Evolutionary conservation across 2,888 invertebrate species (phyloP), one percentile per base, ranked within the genome.

Genomic region (Dichetophora obliterata): DNA sequence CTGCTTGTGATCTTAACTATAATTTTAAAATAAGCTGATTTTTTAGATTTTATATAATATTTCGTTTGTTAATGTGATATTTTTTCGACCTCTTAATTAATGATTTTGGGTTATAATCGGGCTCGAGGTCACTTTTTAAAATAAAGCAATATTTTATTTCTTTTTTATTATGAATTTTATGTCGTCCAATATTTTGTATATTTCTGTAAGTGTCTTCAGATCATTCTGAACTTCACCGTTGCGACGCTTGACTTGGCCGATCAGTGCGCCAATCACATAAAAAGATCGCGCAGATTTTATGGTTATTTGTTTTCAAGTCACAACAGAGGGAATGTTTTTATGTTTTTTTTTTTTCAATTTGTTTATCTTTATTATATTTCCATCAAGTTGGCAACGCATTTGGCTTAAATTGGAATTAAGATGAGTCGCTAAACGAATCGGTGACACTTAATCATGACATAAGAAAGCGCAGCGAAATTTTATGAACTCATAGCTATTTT

Each of bases 221-320:
- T 43, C 43, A 14, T 43, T 11, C 43, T 11, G 11, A 11, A 3
- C 6, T 11, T 43, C 1, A 14, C 14, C 43, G 14, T 43, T 14
- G 1, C n/a, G 43, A 11, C 43, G 43, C 43, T 43, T 43, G 43
- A 43, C 43, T 43, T 43, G 43, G 11, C 43, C 43, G 43, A 75
- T 59, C 76, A 77, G 74, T 57, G 59, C 68, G 75, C 24, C 43
- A 76, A 63, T 75, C 77, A 76, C 75, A 76, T 77, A 77, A 73
- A 78, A 75, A 80, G 81, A 81, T 85, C 81, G 81, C 79, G 79
- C 75, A 85, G 85, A 84, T 85, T 85, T 85, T 83, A 85, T 85
- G 86, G 85, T 85, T 82, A 86, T 84, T 86, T 84, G 86, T 81
- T 81, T 24, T 50, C 81, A 80, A 86, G 85, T 85, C 85, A 85